Evolutionary conservation across 2,113 vertebrate genomes (phyloP).

Genomic region (Pituophis catenifer): DNA sequence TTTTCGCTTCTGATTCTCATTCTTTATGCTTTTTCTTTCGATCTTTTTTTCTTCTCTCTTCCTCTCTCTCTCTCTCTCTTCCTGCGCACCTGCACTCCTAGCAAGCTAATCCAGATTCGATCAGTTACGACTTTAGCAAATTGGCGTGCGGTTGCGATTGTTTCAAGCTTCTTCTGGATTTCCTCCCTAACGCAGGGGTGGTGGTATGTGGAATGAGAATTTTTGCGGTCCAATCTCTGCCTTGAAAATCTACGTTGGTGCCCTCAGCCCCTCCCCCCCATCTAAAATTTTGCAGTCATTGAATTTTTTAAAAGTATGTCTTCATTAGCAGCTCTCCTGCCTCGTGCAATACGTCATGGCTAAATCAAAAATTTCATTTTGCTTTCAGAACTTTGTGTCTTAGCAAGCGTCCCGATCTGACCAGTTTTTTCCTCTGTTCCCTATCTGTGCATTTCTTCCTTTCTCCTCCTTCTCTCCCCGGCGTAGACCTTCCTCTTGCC

Average conservation of each 20-base stretch:
- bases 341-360: background rate
- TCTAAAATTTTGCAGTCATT: background rate
- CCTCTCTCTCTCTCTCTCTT: too few species aligned
- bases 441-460: background rate
- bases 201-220: background rate
- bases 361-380: background rate
- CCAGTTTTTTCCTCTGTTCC: background rate
- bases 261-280: background rate
- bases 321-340: background rate
- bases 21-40: background rate
- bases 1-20: slow-evolving; percentile 17
- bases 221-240: background rate
- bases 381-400: background rate
- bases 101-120: background rate
- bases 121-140: background rate
- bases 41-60: slow-evolving; percentile 8
- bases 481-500: background rate
- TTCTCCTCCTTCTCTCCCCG: background rate
- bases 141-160: background rate
- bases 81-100: background rate
- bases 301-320: background rate
- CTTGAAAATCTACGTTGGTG: background rate
- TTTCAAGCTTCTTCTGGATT: background rate
- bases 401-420: background rate
- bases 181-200: background rate